Percentiles rank a stretch among this genome's conserved stretches.
phyloP scores from a whole-genome alignment of 2,797 vertebrate species.

The Acanthornis magna region DNA sequence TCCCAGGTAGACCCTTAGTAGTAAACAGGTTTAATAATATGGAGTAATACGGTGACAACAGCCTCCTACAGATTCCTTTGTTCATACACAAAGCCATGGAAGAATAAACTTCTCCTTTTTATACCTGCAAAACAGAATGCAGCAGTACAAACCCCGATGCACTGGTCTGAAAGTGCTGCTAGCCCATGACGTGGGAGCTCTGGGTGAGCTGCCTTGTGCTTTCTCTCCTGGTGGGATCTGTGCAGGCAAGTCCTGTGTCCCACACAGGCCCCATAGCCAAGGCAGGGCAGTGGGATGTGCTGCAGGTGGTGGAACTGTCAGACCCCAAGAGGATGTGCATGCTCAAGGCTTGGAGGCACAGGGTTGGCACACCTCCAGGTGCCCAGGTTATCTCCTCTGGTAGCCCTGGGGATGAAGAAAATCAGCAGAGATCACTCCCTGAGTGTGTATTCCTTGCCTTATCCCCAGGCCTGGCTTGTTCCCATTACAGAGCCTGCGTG shows the following conservation, averaged over 20 bases:
- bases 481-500: accelerated
- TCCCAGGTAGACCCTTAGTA: background rate
- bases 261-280: accelerated
- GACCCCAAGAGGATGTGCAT: background rate
- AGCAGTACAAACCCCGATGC: background rate
- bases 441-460: background rate
- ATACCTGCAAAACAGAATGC: background rate
- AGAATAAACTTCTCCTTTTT: background rate
- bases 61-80: background rate
- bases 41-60: background rate
- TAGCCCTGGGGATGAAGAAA: background rate
- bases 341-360: background rate
- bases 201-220: background rate
- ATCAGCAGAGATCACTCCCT: background rate
- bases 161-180: background rate
- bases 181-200: accelerated
- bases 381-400: background rate
- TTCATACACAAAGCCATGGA: background rate
- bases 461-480: background rate
- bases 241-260: background rate
- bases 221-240: background rate
- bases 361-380: background rate
- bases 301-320: background rate
- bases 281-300: background rate
- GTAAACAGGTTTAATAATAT: background rate